Evolutionary conservation across 2,797 vertebrate genomes (phyloP), one percentile per base, ranked within the genome.

Genomic region (Phyllotis vaccarum): DNA sequence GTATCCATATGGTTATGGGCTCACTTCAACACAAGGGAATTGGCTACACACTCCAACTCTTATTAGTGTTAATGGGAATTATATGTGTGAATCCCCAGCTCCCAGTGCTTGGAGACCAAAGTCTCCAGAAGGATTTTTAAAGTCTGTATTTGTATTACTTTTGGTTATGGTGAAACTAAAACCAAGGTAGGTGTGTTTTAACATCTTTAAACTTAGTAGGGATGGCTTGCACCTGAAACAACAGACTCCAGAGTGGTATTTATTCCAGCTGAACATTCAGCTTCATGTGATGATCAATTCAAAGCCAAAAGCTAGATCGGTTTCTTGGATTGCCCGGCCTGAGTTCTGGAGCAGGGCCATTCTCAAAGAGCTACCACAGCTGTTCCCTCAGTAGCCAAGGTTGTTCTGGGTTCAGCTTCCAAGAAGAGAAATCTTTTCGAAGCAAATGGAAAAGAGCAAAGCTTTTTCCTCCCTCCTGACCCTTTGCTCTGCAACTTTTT

Each of bases 191-290:
- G 86, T 95, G 88, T 94, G 98, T 86, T 94, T 95, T 49, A 98
- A 82, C 90, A 93, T 93, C 96, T 98, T 98, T 98, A 96, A 98
- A 98, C 85, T 97, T 97, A 88, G 97, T 78, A 97, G 97, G 96
- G 90, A 93, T 90, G 91, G 96, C 95, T 95, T 97, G 97, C 97
- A 98, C 98, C 97, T 98, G 98, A 98, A 98, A 98, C 97, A 98
- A 98, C 97, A 98, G 92, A 97, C 93, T 94, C 97, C 80, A 89
- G 97, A 98, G 97, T 98, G 96, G 97, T 98, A 97, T 97, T 98
- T 98, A 97, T 97, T 98, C 94, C 94, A 97, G 96, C 97, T 97
- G 98, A 97, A 98, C 97, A 95, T 98, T 98, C 97, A 87, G 96
- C 98, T 95, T 97, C 96, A 95, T 97, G 97, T 97, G 97, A 97